phyloP scores from a whole-genome alignment of 2,888 invertebrate genomes.

The Drosophila pseudotakahashii region DNA sequence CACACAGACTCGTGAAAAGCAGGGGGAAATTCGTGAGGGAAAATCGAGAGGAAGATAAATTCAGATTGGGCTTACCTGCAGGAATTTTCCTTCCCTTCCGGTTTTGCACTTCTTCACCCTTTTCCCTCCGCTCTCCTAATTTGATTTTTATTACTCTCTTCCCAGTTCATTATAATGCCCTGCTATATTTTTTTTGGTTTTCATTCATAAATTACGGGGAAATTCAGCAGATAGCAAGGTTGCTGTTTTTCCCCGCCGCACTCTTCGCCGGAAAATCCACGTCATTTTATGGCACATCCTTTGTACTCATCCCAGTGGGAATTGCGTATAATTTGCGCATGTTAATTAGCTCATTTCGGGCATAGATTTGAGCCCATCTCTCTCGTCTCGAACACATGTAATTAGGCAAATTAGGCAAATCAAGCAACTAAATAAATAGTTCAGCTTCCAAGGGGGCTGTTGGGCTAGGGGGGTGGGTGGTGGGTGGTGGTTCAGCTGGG shows the following conservation, averaged over 20 bases:
- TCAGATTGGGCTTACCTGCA: slow-evolving; percentile 30
- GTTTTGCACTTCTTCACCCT: slow-evolving; percentile 58
- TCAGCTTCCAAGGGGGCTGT: slow-evolving; percentile 4
- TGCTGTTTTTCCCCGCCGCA: slow-evolving; percentile 11
- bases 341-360: slow-evolving; percentile 70
- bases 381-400: slow-evolving; percentile 44
- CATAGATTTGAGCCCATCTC: slow-evolving; percentile 57
- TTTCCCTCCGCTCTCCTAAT: slow-evolving; percentile 32
- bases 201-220: slow-evolving; percentile 74
- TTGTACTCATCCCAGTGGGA: slow-evolving; percentile 52
- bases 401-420: slow-evolving; percentile 71
- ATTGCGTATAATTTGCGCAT: slow-evolving; percentile 68
- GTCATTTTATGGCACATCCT: slow-evolving; percentile 41
- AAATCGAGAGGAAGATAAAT: slow-evolving; percentile 4
- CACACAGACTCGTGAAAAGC: slow-evolving; percentile 5
- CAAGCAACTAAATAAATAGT: slow-evolving; percentile 66
- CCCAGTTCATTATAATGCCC: slow-evolving; percentile 27
- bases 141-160: slow-evolving; percentile 56
- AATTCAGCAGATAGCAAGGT: slow-evolving; percentile 45
- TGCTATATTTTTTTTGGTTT: slow-evolving; percentile 29
- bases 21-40: neutral
- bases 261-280: slow-evolving; percentile 40
- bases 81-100: slow-evolving; percentile 36
- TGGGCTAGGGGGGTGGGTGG: neutral
- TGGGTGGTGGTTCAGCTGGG: neutral